Base-by-base conservation (phyloP, 2,113 vertebrate species). In the Grammomys dolichurus region DNA sequence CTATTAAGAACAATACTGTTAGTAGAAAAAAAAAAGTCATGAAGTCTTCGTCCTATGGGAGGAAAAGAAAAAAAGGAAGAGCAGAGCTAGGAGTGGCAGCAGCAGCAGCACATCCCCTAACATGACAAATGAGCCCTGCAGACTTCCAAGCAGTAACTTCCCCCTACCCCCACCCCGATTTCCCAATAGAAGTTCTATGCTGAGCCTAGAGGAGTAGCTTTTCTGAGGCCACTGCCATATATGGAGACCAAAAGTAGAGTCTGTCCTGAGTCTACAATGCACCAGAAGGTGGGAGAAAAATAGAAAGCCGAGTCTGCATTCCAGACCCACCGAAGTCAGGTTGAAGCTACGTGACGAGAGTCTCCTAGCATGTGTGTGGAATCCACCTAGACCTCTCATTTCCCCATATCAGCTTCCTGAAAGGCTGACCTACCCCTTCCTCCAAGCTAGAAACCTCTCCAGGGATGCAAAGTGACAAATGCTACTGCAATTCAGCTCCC, bases 241-340 rank as follows among this genome's bases (percentile, higher is more conserved):
- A 56, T 60, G 60, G 17, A 84, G 7, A 82, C 26, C 26, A 58
- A 51, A 43, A 28, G 16, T 0, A 6, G 28, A 0, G 0, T 40
- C n/a, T 86, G 40, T 7, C 28, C 63, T 20, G 77, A 33, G n/a
- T 73, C 88, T 2, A 0, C 13, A 8, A 1, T 3, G 1, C 0
- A 3, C 81, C 87, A 72, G 28, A 40, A 6, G 0, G 5, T 36
- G 26, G 0, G 51, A 46, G 43, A 5, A 26, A 46, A 20, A 36
- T 36, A 14, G 10, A 17, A 24, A 77, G 4, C 46, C 24, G 9
- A 40, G 8, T 12, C 58, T 20, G 8, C 5, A 7, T 75, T 28
- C 69, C 58, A 43, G 54, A 19, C 70, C 31, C 20, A 12, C 19
- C 51, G 36, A 67, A 10, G 7, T 24, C n/a, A 3, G 1, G 0